Conservation (phyloP, 2,797 vertebrate species). For the Sebastiscus tertius region DNA sequence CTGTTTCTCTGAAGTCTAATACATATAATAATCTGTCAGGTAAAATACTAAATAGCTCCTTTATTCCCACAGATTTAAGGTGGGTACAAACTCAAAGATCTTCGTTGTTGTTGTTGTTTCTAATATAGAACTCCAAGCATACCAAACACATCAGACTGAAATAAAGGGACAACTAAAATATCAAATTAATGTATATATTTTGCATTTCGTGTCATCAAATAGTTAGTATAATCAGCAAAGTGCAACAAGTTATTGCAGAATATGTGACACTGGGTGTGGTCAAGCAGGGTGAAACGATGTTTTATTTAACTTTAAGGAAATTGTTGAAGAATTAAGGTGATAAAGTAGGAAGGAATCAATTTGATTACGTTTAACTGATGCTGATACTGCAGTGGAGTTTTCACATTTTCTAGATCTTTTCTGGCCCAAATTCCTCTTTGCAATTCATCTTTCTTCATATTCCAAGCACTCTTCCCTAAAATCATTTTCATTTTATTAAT, state of each 20-base stretch:
- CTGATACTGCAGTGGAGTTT: no score
- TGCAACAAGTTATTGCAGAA: not conserved
- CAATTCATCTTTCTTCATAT: no score
- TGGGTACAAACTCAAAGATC: not conserved
- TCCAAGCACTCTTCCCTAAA: not conserved
- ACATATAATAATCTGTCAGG: not conserved
- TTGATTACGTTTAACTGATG: no score
- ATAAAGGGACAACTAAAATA: not conserved
- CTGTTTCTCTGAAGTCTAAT: not conserved
- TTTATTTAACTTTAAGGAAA: not conserved
- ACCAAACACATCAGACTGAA: not conserved
- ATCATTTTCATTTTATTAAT: not conserved
- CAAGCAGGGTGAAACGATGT: not conserved
- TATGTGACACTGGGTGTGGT: not conserved
- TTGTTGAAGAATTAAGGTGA: not conserved
- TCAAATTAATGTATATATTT: no score
- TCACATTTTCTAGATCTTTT: not conserved
- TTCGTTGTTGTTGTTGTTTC: not conserved
- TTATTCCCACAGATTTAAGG: not conserved
- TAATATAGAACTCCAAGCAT: not conserved
- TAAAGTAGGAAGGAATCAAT: not conserved
- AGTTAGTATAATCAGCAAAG: not conserved
- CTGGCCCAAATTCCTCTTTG: not conserved
- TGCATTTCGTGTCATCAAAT: not conserved
- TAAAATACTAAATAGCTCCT: not conserved